phyloP scores from a whole-genome alignment of 2,888 invertebrate species.

The Cinara cedri region DNA sequence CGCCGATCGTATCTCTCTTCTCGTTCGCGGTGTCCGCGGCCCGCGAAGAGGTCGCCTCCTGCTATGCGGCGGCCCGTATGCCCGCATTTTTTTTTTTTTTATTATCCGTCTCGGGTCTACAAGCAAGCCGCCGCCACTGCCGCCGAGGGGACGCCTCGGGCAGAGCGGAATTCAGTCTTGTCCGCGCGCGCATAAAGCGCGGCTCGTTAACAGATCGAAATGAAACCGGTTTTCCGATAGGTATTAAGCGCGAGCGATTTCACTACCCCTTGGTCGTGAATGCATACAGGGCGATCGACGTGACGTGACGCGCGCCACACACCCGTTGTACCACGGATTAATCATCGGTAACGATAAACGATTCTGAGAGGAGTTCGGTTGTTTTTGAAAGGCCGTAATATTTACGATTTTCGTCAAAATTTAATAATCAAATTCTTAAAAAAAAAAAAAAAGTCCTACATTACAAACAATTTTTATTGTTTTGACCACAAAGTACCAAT shows the following conservation, averaged over 20 bases:
- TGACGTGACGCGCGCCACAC: no score
- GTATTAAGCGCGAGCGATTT: background rate
- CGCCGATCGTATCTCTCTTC: conserved; percentile 17
- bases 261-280: background rate
- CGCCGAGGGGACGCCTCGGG: conserved; percentile 14
- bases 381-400: no score
- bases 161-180: conserved; percentile 24
- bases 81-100: conserved; percentile 10
- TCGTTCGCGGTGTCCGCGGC: background rate
- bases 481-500: no score
- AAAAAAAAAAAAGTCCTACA: no score
- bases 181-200: conserved; percentile 24
- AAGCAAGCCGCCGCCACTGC: background rate
- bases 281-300: no score
- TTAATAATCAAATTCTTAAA: no score
- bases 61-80: background rate
- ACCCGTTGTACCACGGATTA: no score
- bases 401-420: no score
- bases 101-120: background rate
- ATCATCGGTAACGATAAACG: no score
- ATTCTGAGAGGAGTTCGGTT: no score
- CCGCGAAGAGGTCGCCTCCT: no score
- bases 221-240: conserved; percentile 35
- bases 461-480: no score
- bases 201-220: conserved; percentile 48